A percentile compares a stretch with the other conserved stretches of the same genome.
Evolutionary conservation across 2,888 invertebrate genomes (phyloP).

Genomic region (Phyllotreta striolata): DNA sequence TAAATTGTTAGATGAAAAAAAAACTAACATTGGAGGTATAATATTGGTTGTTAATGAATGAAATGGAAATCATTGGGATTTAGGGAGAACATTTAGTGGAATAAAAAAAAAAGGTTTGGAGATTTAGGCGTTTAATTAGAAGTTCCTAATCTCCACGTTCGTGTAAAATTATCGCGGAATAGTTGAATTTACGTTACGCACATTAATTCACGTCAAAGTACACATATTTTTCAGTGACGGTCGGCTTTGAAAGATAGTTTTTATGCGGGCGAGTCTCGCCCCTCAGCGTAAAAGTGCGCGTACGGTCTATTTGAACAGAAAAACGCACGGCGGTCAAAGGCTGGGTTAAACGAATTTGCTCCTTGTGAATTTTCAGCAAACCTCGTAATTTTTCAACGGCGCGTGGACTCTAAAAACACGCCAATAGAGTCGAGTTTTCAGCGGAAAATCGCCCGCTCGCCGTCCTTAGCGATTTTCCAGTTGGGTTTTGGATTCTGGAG

Average conservation of each 20-base stretch:
- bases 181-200: slow-evolving; percentile 63
- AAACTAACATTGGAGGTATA: no score
- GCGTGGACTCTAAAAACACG: slow-evolving; percentile 58
- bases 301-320: slow-evolving; percentile 60
- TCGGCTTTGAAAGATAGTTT: slow-evolving; percentile 62
- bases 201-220: slow-evolving; percentile 64
- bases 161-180: slow-evolving; percentile 60
- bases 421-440: slow-evolving; percentile 57
- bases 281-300: slow-evolving; percentile 50
- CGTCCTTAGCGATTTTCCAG: slow-evolving; percentile 61
- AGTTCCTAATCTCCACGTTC: slow-evolving; percentile 40
- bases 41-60: no score
- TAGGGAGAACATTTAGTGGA: no score
- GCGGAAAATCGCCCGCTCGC: slow-evolving; percentile 45
- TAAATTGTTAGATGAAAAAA: no score
- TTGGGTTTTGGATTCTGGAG: slow-evolving; percentile 61
- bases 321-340: slow-evolving; percentile 56
- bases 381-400: slow-evolving; percentile 60
- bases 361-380: slow-evolving; percentile 58
- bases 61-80: no score
- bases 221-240: slow-evolving; percentile 62
- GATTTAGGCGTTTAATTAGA: slow-evolving; percentile 40
- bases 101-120: slow-evolving; percentile 1
- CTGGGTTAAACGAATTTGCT: slow-evolving; percentile 56
- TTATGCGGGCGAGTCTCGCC: slow-evolving; percentile 56